These are phyloP conservation scores for Yoshiicerus persimilis DNA, from an alignment of 1,140 invertebrate species.

Conservation along the genomic window DNA sequence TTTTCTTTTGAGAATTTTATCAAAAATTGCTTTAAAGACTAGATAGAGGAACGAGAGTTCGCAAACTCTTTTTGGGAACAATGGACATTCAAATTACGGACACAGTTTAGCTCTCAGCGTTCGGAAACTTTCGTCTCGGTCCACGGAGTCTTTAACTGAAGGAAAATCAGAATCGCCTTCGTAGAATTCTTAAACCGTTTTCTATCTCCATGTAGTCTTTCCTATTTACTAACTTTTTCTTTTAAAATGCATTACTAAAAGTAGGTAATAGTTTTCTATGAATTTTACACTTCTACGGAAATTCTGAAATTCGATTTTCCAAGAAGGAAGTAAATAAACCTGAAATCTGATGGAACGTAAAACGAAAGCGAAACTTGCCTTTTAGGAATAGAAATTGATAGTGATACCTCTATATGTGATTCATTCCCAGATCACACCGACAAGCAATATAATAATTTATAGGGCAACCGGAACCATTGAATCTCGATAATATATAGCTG, in stretches of 20 bases:
- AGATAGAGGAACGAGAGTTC: background rate
- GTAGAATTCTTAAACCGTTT: background rate
- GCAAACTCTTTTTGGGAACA: background rate
- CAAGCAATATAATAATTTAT: background rate
- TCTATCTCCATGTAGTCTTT: background rate
- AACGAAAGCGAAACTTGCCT: background rate
- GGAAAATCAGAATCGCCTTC: background rate
- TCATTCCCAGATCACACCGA: too few species aligned
- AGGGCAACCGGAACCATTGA: background rate
- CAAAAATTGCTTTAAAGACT: background rate
- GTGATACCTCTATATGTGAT: too few species aligned
- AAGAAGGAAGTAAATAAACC: background rate
- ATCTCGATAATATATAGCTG: background rate
- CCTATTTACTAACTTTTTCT: background rate
- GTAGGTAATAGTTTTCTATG: background rate
- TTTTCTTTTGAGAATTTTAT: background rate
- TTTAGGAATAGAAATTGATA: background rate
- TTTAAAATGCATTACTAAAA: background rate
- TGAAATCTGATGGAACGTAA: background rate
- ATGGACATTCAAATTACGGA: slow-evolving; percentile 20
- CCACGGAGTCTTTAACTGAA: background rate
- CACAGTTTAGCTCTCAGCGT: slow-evolving; percentile 4
- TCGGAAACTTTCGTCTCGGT: slow-evolving; percentile 7
- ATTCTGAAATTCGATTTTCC: background rate
- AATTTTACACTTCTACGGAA: background rate